Percentiles rank a stretch among this genome's conserved stretches.
Evolutionary conservation across 2,113 vertebrate species (phyloP).

Genomic region (Bujurquina vittata): DNA sequence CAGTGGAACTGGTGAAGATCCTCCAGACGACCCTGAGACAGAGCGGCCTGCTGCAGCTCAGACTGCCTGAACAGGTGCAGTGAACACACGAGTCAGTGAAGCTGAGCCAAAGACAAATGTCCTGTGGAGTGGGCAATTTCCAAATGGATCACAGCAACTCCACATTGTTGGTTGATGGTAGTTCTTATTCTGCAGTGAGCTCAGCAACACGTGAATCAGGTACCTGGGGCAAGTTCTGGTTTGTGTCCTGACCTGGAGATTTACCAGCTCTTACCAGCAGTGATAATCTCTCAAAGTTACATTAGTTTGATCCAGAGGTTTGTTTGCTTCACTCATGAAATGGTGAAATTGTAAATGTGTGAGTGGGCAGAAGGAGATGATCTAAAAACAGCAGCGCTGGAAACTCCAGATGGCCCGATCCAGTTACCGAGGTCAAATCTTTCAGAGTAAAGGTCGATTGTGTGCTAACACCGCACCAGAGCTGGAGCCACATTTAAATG

Average conservation of each 20-base stretch:
- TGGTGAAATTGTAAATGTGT: neutral
- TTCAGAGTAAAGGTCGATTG: neutral
- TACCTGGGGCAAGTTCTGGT: neutral
- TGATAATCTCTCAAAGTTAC: neutral
- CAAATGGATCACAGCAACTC: neutral
- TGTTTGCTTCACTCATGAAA: neutral
- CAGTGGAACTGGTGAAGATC: conserved; percentile 91
- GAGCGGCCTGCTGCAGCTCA: conserved; percentile 89
- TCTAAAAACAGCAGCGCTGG: neutral
- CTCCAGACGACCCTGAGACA: conserved; percentile 91
- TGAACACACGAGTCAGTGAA: neutral
- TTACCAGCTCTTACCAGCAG: neutral
- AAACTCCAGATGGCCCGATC: neutral
- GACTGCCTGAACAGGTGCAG: conserved; percentile 88
- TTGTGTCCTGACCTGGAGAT: neutral
- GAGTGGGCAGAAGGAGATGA: neutral
- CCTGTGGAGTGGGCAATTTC: neutral
- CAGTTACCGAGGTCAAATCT: neutral
- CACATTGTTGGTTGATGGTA: neutral
- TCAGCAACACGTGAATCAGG: neutral
- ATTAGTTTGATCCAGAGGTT: neutral
- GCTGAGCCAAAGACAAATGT: neutral
- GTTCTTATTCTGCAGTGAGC: neutral
- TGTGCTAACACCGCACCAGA: neutral
- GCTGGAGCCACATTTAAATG: neutral